Evolutionary conservation across 2,113 vertebrate genomes (phyloP).

Genomic region (Xiphophorus couchianus): DNA sequence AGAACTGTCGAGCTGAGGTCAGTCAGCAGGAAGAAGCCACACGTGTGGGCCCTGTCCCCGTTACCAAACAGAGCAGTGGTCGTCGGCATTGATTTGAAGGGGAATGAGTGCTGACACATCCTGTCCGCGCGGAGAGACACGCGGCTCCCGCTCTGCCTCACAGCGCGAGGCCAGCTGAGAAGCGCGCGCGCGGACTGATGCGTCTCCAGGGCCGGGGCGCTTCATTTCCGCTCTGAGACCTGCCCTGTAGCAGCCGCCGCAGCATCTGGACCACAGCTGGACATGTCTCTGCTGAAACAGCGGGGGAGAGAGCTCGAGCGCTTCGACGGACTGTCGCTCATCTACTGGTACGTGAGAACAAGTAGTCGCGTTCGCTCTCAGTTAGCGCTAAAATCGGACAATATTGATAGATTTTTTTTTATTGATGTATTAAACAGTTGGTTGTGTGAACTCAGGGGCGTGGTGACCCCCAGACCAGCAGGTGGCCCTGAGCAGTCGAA

Average conservation of each 20-base stretch:
- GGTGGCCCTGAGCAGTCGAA: too few species aligned
- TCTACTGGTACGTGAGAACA: conserved; percentile 84
- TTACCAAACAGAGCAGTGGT: conserved; percentile 3
- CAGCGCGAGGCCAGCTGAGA: not conserved
- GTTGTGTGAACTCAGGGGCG: too few species aligned
- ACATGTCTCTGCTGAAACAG: conserved; percentile 83
- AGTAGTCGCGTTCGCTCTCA: too few species aligned
- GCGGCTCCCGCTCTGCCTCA: not conserved
- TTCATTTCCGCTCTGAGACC: not conserved
- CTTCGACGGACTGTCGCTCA: conserved; percentile 87
- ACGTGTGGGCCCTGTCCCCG: conserved; percentile 46
- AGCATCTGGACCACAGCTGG: not conserved
- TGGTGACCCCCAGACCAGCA: too few species aligned
- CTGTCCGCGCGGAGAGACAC: conserved; percentile 46
- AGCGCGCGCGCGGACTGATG: conserved; percentile 16
- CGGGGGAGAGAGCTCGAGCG: conserved; percentile 80
- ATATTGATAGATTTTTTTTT: too few species aligned
- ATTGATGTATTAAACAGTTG: too few species aligned
- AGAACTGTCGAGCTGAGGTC: conserved; percentile 30
- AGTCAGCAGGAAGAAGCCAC: conserved; percentile 49
- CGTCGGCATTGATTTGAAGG: conserved; percentile 35
- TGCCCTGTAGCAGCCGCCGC: not conserved
- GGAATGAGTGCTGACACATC: conserved; percentile 67
- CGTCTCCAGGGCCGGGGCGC: not conserved
- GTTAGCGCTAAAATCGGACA: too few species aligned